Base-by-base conservation (phyloP, 2,888 invertebrate species). In the Euzophera pinguis region DNA sequence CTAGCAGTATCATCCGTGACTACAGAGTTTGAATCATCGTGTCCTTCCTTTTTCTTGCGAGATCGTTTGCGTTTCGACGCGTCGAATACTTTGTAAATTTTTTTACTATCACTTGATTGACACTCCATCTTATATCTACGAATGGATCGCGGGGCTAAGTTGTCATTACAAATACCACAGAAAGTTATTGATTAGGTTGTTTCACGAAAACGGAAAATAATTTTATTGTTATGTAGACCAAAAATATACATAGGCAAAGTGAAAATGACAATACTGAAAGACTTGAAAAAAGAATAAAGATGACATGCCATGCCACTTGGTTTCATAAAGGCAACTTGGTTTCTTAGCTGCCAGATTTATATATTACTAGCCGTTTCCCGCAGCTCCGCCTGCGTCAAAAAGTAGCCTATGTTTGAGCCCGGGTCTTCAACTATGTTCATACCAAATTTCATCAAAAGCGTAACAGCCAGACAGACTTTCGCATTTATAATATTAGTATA, bases 31-130 rank as follows among this genome's bases (percentile, higher is more conserved):
- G 69, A 62, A 42, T 84, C 84, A 47, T 81, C 84, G 12, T 64
- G 57, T 16, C 72, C 78, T 3, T 84, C 81, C 45, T 16, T 45
- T 61, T 77, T 85, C 62, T 79, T 88, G 58, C 69, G 74, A 7
- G 67, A 64, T 14, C 73, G 72, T 56, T 80, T 86, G 27, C 74
- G 71, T 65, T 81, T 82, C 9, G 89, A 69, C 10, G 81, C 80
- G 52, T 89, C 89, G 56, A 83, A 88, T 60, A 87, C 85, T 74
- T 87, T 81, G 54, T 79, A 76, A 59, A 88, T 59, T 79, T 84
- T 87, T 73, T 87, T 87, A 63, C 84, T 86, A 75, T 88, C 87
- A 69, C 75, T 78, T 59, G 78, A 49, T 66, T 84, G 79, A 78
- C 82, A 80, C 69, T 88, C 89, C 89, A 90, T 89, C 69, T 65